Evolutionary conservation across 2,113 vertebrate species (phyloP).

Genomic region (Austrofundulus limnaeus): DNA sequence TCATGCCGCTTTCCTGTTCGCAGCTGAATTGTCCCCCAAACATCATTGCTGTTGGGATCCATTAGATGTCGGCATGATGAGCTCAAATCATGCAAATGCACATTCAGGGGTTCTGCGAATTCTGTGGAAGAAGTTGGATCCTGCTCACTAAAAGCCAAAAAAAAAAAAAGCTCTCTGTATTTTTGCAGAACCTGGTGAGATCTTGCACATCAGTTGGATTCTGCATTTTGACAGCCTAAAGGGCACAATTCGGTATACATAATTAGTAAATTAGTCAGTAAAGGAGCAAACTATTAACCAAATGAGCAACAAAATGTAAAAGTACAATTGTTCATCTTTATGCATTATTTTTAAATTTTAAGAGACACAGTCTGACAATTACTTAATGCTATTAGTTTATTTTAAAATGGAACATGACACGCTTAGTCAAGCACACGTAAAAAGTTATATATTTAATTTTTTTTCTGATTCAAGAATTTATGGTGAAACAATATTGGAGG

Average conservation of each 20-base stretch:
- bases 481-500: conserved; percentile 16
- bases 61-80: conserved; percentile 32
- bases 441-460: neutral
- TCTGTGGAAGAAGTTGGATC: conserved; percentile 22
- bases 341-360: no score
- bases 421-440: no score
- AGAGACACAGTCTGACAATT: no score
- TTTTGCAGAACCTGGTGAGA: no score
- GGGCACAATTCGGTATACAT: neutral
- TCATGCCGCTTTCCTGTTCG: conserved; percentile 4
- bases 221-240: no score
- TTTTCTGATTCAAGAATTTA: conserved; percentile 23
- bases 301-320: neutral
- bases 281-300: neutral
- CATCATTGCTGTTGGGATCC: neutral
- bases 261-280: neutral
- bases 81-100: conserved; percentile 7
- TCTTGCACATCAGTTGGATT: no score
- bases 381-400: no score
- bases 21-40: neutral
- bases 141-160: conserved; percentile 28
- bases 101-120: conserved; percentile 34
- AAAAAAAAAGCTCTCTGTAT: no score
- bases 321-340: neutral
- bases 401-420: neutral